These are phyloP conservation scores for Anorthoa munda DNA, from an alignment of 2,888 invertebrate genomes.

Conservation along the genomic window DNA sequence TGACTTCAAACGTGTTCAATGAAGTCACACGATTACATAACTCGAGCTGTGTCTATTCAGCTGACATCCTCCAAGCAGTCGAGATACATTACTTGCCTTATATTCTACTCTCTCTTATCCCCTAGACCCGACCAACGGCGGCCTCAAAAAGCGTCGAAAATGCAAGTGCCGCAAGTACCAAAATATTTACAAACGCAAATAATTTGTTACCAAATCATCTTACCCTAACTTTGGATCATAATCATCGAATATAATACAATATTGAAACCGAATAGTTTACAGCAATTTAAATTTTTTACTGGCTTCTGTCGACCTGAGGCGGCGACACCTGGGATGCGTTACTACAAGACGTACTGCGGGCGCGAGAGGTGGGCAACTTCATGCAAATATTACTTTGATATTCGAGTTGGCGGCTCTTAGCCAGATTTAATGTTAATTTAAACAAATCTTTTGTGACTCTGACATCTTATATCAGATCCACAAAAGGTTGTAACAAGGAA, in stretches of 20 bases:
- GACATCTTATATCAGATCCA: background rate
- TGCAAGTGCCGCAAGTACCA: conserved; percentile 83
- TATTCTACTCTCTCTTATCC: conserved; percentile 35
- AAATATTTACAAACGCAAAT: conserved; percentile 83
- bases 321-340: conserved; percentile 20
- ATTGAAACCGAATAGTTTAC: conserved; percentile 61
- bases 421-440: conserved; percentile 16
- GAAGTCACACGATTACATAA: conserved; percentile 38
- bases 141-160: conserved; percentile 79
- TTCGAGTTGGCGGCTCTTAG: conserved; percentile 40
- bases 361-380: background rate
- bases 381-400: conserved; percentile 29
- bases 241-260: conserved; percentile 67
- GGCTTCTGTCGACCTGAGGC: conserved; percentile 54
- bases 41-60: conserved; percentile 29
- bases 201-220: conserved; percentile 72
- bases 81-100: conserved; percentile 34
- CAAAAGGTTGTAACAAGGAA: conserved; percentile 17
- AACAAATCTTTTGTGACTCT: conserved; percentile 3
- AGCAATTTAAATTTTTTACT: conserved; percentile 64
- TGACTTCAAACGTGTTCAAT: conserved; percentile 35
- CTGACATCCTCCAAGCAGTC: conserved; percentile 28
- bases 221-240: conserved; percentile 80
- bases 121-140: conserved; percentile 65
- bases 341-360: conserved; percentile 1